phyloP scores from a whole-genome alignment of 2,113 vertebrate species.

The Pyxicephalus adspersus region DNA sequence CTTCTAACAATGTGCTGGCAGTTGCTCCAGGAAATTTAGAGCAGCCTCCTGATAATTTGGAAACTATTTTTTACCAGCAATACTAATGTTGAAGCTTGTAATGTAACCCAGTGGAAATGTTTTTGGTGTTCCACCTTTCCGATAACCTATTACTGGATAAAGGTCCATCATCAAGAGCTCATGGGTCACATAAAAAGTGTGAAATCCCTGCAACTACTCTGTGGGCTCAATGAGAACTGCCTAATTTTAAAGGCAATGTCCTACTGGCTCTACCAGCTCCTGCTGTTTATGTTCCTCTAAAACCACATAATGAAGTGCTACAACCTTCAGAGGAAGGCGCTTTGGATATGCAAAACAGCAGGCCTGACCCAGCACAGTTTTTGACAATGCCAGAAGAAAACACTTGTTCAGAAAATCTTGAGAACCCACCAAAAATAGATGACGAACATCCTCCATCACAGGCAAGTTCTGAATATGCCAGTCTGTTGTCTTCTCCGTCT shows the following conservation, averaged over 20 bases:
- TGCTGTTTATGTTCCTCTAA: constrained; percentile 77
- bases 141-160: constrained; percentile 69
- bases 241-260: constrained; percentile 84
- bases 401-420: constrained; percentile 87
- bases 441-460: constrained; percentile 76
- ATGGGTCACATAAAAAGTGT: constrained; percentile 79
- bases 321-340: constrained; percentile 86
- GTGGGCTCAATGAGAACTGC: constrained; percentile 90
- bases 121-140: constrained; percentile 47
- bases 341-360: constrained; percentile 61
- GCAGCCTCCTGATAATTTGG: constrained; percentile 94
- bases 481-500: constrained; percentile 81
- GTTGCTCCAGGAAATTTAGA: constrained; percentile 86
- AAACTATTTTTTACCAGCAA: constrained; percentile 79
- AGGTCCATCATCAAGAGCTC: constrained; percentile 77
- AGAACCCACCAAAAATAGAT: constrained; percentile 91
- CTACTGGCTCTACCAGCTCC: constrained; percentile 91
- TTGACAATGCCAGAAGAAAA: constrained; percentile 60
- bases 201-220: constrained; percentile 94
- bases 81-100: constrained; percentile 59
- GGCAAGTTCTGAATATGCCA: constrained; percentile 86
- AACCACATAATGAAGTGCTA: constrained; percentile 79
- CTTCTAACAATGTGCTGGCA: constrained; percentile 57
- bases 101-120: constrained; percentile 59
- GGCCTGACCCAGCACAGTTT: constrained; percentile 61